A percentile compares a stretch with the other conserved stretches of the same genome.
These are phyloP conservation scores for Aphidius ervi DNA, from an alignment of 1,140 invertebrate genomes.

Conservation along the genomic window DNA sequence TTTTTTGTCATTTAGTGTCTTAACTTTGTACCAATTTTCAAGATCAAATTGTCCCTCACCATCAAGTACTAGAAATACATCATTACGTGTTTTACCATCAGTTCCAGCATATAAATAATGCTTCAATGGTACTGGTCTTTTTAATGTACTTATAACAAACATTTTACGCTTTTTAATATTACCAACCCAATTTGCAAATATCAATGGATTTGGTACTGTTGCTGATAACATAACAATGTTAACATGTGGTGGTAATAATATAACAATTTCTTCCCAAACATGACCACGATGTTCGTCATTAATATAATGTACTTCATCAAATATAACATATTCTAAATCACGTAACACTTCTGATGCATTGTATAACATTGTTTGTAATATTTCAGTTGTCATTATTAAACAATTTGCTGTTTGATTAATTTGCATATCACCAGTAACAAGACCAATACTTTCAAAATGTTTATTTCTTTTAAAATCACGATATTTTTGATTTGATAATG, in stretches of 20 bases:
- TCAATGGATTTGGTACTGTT: slow-evolving; percentile 94
- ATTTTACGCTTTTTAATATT: slow-evolving; percentile 88
- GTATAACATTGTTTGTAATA: slow-evolving; percentile 95
- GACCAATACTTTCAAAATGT: slow-evolving; percentile 87
- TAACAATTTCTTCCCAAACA: slow-evolving; percentile 99
- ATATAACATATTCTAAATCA: slow-evolving; percentile 98
- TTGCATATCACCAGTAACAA: slow-evolving; percentile 95
- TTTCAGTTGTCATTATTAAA: slow-evolving; percentile 99
- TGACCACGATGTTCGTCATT: slow-evolving; percentile 96
- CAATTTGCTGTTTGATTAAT: slow-evolving; percentile 90
- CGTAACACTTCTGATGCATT: slow-evolving; percentile 90
- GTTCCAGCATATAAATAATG: slow-evolving; percentile 90
- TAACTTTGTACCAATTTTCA: slow-evolving; percentile 51
- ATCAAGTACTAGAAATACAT: slow-evolving; percentile 83
- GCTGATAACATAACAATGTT: slow-evolving; percentile 96
- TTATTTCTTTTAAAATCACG: slow-evolving; percentile 82
- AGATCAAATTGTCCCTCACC: slow-evolving; percentile 66
- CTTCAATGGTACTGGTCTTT: slow-evolving; percentile 92
- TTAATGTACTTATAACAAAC: slow-evolving; percentile 89
- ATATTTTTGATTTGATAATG: slow-evolving; percentile 98
- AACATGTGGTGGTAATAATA: slow-evolving; percentile 90
- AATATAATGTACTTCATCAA: slow-evolving; percentile 99
- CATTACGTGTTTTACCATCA: slow-evolving; percentile 74
- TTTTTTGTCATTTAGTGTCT: slow-evolving; percentile 21
- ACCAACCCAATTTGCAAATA: slow-evolving; percentile 98